Evolutionary conservation across 2,113 vertebrate genomes (phyloP), one percentile per base, ranked within the genome.

Genomic region (Athene noctua): DNA sequence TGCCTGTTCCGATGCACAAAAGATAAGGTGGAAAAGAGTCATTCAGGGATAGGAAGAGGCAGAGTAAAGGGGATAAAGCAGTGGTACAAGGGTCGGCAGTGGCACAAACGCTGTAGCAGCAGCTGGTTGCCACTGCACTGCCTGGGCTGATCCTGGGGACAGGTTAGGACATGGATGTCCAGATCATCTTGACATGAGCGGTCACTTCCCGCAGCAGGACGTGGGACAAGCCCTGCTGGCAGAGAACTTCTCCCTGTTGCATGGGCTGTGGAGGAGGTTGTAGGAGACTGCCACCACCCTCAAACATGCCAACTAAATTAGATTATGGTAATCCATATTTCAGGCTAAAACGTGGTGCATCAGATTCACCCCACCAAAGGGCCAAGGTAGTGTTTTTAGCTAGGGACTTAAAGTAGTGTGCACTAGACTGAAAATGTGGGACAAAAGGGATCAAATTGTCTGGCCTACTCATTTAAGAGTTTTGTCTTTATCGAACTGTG

Each of bases 171-270:
- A 3, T 9, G 26, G 32, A 9, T 61, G 18, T 32, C 61, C 23
- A 5, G 47, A n/a, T 63, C 20, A 54, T 26, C 13, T 54, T 44
- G 38, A 38, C 17, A 4, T 0, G 32, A 58, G 34, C 1, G 2
- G 36, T 38, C 34, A 23, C 11, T 65, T 88, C 59, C 62, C 9
- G 2, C 36, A 10, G 65, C 38, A 57, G 34, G 46, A 38, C 1
- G 3, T 4, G 9, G 40, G 29, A 73, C 22, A 77, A 44, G 17
- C 30, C 0, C 0, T 10, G 19, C 15, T 44, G 47, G 23, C 49
- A 90, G 16, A 72, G 2, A 9, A 20, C 55, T 40, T 63, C 23
- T 94, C 27, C 36, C 26, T 30, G 4, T n/a, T 63, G 22, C 3
- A 1, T 0, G 3, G 36, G 17, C 44, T 65, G 44, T 46, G 25